A percentile compares a stretch with the other conserved stretches of the same genome.
These are phyloP conservation scores for Stictonetta naevosa DNA, from an alignment of 2,113 vertebrate genomes.

Conservation along the genomic window DNA sequence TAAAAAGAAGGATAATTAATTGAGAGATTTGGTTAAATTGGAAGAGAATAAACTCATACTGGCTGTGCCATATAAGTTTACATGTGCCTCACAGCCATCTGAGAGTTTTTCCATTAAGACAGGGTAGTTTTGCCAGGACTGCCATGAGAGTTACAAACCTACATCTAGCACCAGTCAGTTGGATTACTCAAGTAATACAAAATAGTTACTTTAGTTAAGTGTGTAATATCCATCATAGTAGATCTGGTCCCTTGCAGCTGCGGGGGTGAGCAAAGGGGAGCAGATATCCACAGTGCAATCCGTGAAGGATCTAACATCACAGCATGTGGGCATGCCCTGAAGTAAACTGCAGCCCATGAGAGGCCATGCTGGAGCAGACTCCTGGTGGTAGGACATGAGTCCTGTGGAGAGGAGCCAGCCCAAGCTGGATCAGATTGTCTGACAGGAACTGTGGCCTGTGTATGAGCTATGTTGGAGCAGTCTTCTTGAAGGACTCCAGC, in stretches of 20 bases:
- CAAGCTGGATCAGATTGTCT: neutral
- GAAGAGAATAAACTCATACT: neutral
- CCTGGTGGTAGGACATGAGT: neutral
- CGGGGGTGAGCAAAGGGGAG: rapidly evolving
- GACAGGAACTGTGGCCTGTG: neutral
- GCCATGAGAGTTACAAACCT: neutral
- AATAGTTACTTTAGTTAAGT: neutral
- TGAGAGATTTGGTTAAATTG: neutral
- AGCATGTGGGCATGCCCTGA: neutral
- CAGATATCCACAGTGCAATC: neutral
- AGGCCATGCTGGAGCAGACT: neutral
- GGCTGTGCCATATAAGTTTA: neutral
- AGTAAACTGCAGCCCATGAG: neutral
- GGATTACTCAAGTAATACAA: neutral
- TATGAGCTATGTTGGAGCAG: neutral
- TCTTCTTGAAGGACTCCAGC: neutral
- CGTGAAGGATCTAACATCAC: rapidly evolving
- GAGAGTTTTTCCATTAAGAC: neutral
- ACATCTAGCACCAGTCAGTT: neutral
- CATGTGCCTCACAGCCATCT: neutral
- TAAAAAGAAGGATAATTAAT: neutral
- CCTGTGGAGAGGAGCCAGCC: neutral
- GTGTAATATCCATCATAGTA: neutral
- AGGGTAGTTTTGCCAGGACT: neutral
- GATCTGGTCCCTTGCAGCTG: neutral